phyloP scores from a whole-genome alignment of 2,797 vertebrate species.

The Rhodeus uyekii region DNA sequence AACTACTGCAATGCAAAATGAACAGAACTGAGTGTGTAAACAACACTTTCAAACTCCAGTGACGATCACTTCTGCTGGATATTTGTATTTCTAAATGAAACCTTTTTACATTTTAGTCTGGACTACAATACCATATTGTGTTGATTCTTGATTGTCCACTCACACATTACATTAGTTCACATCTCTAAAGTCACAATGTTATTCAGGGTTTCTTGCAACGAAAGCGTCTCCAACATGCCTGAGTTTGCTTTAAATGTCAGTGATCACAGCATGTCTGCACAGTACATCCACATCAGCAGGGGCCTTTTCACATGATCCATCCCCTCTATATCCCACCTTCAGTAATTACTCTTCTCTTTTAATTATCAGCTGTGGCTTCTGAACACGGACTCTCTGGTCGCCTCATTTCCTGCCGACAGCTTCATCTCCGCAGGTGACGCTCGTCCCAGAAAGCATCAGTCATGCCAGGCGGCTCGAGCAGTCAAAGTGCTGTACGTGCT shows the following conservation, averaged over 20 bases:
- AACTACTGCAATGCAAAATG: no score
- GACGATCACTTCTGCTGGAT: no score
- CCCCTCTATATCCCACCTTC: neutral
- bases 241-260: neutral
- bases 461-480: constrained; percentile 71
- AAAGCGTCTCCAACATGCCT: neutral
- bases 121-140: no score
- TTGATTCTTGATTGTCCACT: no score
- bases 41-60: no score
- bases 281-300: no score
- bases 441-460: constrained; percentile 58
- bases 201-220: neutral
- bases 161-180: no score
- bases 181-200: neutral
- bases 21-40: no score
- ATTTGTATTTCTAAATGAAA: no score
- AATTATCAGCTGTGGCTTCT: constrained; percentile 88
- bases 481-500: constrained; percentile 89
- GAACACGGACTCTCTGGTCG: constrained; percentile 89
- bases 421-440: constrained; percentile 68
- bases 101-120: no score
- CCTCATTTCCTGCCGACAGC: constrained; percentile 71
- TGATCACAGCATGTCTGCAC: neutral
- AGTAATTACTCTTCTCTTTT: constrained; percentile 7
- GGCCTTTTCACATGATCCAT: neutral